phyloP scores from a whole-genome alignment of 1,140 invertebrate genomes.

The Tyrophagus putrescentiae region DNA sequence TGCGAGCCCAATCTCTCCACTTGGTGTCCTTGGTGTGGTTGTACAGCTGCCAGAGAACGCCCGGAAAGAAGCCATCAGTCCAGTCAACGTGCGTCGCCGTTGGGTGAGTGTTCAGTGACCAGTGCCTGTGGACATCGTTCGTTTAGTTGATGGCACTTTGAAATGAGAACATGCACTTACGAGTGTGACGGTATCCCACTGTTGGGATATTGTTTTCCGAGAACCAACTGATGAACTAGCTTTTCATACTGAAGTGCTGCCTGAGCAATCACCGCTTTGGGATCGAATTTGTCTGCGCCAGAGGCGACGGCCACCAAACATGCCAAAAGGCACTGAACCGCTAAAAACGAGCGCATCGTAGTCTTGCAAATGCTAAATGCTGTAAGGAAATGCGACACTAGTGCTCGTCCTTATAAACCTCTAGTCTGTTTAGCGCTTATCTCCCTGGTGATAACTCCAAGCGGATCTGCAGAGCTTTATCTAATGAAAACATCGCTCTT shows the following conservation, averaged over 20 bases:
- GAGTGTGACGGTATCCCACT: too few species aligned
- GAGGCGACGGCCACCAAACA: neutral
- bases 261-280: too few species aligned
- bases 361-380: neutral
- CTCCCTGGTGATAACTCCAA: too few species aligned
- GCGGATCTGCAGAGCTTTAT: too few species aligned
- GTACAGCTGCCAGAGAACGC: slow-evolving; percentile 9
- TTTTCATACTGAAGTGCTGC: neutral
- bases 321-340: neutral
- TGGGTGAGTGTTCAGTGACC: neutral
- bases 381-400: neutral
- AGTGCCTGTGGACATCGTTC: too few species aligned
- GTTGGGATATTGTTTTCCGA: neutral
- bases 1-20: neutral
- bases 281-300: neutral
- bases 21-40: slow-evolving; percentile 1
- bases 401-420: neutral
- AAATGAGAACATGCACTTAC: too few species aligned
- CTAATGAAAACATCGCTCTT: too few species aligned
- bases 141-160: too few species aligned
- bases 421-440: too few species aligned
- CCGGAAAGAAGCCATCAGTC: slow-evolving; percentile 7
- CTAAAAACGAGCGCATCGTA: neutral
- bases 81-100: neutral
- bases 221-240: neutral